A percentile compares a stretch with the other conserved stretches of the same genome.
These are phyloP conservation scores for Lepisosteus osseus DNA, from an alignment of 2,113 vertebrate species.

Conservation along the genomic window DNA sequence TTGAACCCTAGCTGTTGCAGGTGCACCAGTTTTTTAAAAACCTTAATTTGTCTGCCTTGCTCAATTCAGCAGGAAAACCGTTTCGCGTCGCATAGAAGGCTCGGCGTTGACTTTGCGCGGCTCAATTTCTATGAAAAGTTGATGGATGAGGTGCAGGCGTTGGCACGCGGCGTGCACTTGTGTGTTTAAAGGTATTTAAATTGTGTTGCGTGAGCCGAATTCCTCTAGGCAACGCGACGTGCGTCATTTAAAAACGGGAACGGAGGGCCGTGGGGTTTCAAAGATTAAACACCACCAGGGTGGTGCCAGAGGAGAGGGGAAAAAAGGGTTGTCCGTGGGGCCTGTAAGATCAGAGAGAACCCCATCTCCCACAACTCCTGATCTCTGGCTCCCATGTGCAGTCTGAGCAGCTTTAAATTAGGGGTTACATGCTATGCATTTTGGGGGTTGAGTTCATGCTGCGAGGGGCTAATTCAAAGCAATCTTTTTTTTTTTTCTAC, in stretches of 20 bases:
- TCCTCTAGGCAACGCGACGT: slow-evolving; percentile 39
- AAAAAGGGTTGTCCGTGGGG: slow-evolving; percentile 24
- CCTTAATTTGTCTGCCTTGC: too few species aligned
- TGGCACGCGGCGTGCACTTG: slow-evolving; percentile 19
- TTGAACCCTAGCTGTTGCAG: too few species aligned
- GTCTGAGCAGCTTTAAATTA: too few species aligned
- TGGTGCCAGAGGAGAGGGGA: slow-evolving; percentile 21
- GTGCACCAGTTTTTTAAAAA: too few species aligned
- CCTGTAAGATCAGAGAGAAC: slow-evolving; percentile 18
- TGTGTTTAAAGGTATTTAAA: slow-evolving; percentile 33
- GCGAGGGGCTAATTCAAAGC: too few species aligned
- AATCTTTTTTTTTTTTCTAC: too few species aligned
- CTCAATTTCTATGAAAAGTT: slow-evolving; percentile 25
- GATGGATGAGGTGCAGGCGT: slow-evolving; percentile 30
- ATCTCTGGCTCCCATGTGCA: too few species aligned
- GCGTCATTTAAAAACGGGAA: slow-evolving; percentile 61
- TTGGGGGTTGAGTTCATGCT: too few species aligned
- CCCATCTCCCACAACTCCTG: neutral
- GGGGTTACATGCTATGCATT: too few species aligned
- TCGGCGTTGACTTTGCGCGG: slow-evolving; percentile 30
- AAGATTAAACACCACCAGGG: slow-evolving; percentile 59
- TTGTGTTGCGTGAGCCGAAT: slow-evolving; percentile 5
- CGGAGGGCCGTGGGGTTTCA: slow-evolving; percentile 53
- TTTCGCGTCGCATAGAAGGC: slow-evolving; percentile 23
- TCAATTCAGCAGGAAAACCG: slow-evolving; percentile 5